Evolutionary conservation across 2,113 vertebrate species (phyloP), one percentile per base, ranked within the genome.

Genomic region (Mastomys natalensis): DNA sequence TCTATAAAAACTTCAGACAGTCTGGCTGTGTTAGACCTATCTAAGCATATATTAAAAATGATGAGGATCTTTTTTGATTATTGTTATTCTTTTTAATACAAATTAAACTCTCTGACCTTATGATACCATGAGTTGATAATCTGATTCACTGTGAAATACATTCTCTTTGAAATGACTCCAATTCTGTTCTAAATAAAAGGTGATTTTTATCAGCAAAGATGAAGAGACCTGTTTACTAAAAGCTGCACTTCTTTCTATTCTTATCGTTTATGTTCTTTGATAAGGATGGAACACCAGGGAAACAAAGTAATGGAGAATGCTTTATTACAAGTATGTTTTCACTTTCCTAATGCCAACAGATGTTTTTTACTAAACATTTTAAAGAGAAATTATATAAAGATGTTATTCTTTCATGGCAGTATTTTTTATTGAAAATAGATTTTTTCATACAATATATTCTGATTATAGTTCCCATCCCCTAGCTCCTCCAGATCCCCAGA

Each of bases 161-260:
- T 97, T 95, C 68, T 40, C 11, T 91, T 82, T 95, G 74, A 95
- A 76, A 66, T 86, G 22, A 95, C 95, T 93, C 48, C 78, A 12
- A 94, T 96, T 85, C 90, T 62, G 7, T 70, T 78, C 73, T 76
- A 72, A 95, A 87, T 91, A 87, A 87, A 87, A 78, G 82, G 48
- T 94, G 97, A 96, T 97, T 34, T 72, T 86, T 97, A 97, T 97
- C 94, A 76, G 40, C 82, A 84, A 90, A 96, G 96, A 97, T 91
- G 94, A 81, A 97, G n/a, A 95, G 96, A 91, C 62, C 68, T 91
- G 82, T 74, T 96, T 85, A 70, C 93, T 76, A 82, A 93, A 91
- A 94, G 73, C 81, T 87, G 48, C 34, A 29, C 37, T 86, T 95
- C 72, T 78, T 74, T 94, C 77, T 91, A 80, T 94, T 90, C 80